phyloP scores from a whole-genome alignment of 2,797 vertebrate genomes.

The Novumbra hubbsi region DNA sequence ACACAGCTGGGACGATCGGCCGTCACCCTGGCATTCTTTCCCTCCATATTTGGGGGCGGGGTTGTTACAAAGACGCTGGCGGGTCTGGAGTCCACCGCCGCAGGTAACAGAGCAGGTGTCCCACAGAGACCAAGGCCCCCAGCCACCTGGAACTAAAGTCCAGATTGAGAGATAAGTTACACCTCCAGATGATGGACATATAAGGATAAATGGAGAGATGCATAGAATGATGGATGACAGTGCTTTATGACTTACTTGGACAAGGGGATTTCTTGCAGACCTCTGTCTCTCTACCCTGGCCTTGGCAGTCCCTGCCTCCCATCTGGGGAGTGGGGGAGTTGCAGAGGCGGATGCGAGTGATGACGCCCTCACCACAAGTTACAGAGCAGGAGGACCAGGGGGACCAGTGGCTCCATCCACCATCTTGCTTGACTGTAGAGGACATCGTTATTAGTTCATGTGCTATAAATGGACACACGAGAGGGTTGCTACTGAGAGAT shows the following conservation, averaged over 20 bases:
- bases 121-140: conserved; percentile 98
- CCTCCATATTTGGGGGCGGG: conserved; percentile 89
- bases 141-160: conserved; percentile 88
- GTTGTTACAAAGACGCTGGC: conserved; percentile 89
- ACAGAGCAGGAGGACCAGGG: conserved; percentile 98
- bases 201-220: background rate
- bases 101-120: conserved; percentile 91
- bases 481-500: background rate
- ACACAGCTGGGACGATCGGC: conserved; percentile 81
- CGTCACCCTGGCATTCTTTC: conserved; percentile 89
- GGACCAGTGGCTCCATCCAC: conserved; percentile 98
- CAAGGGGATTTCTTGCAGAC: conserved; percentile 85
- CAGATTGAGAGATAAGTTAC: conserved; percentile 7
- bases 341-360: conserved; percentile 96
- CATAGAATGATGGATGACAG: background rate
- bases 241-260: conserved; percentile 80
- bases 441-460: background rate
- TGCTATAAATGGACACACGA: conserved; percentile 4
- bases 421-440: conserved; percentile 92
- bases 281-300: conserved; percentile 90
- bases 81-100: conserved; percentile 88
- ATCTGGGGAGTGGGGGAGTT: conserved; percentile 98
- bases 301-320: conserved; percentile 89
- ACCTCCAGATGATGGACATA: background rate
- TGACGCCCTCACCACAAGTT: conserved; percentile 89